Conservation (phyloP, 2,797 vertebrate genomes). For the Threskiornis aethiopicus region DNA sequence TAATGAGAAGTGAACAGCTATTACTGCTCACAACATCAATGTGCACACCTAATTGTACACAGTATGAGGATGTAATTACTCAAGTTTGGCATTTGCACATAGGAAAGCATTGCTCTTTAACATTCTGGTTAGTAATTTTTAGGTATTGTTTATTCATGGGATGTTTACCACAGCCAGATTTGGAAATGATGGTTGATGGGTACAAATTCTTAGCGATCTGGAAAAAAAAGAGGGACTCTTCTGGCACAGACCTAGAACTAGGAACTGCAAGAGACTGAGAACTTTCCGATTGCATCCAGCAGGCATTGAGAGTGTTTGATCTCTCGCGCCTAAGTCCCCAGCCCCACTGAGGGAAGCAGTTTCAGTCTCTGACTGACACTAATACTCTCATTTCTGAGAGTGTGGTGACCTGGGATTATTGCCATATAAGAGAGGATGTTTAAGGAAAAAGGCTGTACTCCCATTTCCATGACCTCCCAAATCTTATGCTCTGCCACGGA, state of each 20-base stretch:
- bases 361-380: background rate
- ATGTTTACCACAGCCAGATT: background rate
- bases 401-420: background rate
- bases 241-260: background rate
- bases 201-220: background rate
- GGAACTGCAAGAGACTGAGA: background rate
- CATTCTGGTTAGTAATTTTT: background rate
- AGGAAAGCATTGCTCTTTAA: background rate
- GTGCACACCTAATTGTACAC: background rate
- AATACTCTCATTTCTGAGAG: background rate
- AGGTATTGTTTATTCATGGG: background rate
- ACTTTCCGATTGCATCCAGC: accelerated
- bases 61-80: background rate
- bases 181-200: background rate
- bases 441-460: background rate
- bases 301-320: background rate
- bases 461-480: background rate
- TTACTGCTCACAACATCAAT: background rate
- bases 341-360: background rate
- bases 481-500: background rate
- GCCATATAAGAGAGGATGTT: background rate
- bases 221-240: background rate
- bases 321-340: background rate
- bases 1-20: background rate
- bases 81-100: background rate